Evolutionary conservation across 2,888 invertebrate species (phyloP).

Genomic region (Macaria liturata): DNA sequence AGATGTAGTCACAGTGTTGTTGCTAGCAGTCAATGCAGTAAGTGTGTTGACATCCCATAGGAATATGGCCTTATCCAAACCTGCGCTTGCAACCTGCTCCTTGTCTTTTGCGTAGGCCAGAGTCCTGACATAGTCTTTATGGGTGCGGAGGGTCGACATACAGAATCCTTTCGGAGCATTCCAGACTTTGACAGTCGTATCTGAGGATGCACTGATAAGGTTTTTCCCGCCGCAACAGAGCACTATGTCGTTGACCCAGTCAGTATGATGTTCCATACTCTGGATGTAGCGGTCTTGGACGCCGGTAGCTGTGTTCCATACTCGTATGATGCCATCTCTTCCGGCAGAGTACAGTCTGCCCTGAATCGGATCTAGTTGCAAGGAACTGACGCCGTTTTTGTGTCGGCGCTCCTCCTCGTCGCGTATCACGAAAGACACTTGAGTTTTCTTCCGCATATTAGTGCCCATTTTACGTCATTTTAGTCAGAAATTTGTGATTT

Average conservation of each 20-base stretch:
- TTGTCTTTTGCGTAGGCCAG: constrained; percentile 98
- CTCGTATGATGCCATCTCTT: constrained; percentile 97
- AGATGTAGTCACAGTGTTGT: constrained; percentile 99
- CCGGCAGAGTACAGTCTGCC: constrained; percentile 97
- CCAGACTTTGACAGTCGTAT: constrained; percentile 99
- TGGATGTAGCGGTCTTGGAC: constrained; percentile 89
- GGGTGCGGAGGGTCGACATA: constrained; percentile 98
- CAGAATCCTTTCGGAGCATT: constrained; percentile 99
- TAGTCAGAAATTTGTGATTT: constrained; percentile 55
- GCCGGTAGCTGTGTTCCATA: constrained; percentile 88
- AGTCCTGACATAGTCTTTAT: constrained; percentile 99
- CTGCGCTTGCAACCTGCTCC: constrained; percentile 98
- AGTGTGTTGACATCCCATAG: constrained; percentile 99
- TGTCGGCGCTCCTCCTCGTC: constrained; percentile 97
- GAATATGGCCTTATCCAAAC: constrained; percentile 97
- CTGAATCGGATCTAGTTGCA: constrained; percentile 95
- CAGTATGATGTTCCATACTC: constrained; percentile 99
- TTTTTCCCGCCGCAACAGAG: constrained; percentile 98
- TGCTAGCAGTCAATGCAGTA: constrained; percentile 98
- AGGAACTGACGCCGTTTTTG: constrained; percentile 97
- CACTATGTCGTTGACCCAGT: constrained; percentile 99
- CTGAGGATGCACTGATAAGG: constrained; percentile 99
- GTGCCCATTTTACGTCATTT: constrained; percentile 81
- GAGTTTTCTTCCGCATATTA: constrained; percentile 81
- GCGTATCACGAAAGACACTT: constrained; percentile 99